phyloP scores from a whole-genome alignment of 2,888 invertebrate genomes.

The Mythimna loreyi region DNA sequence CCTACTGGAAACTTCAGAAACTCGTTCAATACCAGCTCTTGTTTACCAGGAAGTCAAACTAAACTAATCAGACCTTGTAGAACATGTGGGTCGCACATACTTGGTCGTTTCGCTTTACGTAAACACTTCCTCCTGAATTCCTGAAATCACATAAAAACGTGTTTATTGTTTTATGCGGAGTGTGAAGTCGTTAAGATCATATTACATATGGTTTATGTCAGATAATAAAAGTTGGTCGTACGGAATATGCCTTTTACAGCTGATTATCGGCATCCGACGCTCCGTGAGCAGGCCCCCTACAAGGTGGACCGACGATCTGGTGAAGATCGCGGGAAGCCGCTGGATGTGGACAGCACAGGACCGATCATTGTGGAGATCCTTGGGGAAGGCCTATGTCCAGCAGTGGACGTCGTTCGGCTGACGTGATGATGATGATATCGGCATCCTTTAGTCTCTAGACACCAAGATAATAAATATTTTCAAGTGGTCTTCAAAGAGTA shows the following conservation, averaged over 20 bases:
- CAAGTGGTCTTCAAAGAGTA: no score
- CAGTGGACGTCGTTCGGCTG: no score
- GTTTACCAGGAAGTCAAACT: slow-evolving; percentile 28
- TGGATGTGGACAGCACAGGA: no score
- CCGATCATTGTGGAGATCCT: no score
- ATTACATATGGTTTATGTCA: slow-evolving; percentile 43
- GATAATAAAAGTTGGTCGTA: slow-evolving; percentile 21
- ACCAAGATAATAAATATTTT: no score
- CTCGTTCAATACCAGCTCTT: not conserved
- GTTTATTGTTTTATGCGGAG: slow-evolving; percentile 49
- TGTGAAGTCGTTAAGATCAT: slow-evolving; percentile 24
- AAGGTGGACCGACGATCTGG: no score
- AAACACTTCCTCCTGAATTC: slow-evolving; percentile 39
- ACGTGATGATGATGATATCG: no score
- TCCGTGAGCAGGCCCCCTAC: no score
- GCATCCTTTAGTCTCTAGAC: not conserved
- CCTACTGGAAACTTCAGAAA: not conserved
- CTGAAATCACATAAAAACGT: slow-evolving; percentile 27
- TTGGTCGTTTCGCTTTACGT: slow-evolving; percentile 16
- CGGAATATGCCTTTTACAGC: slow-evolving; percentile 19
- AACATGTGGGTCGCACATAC: slow-evolving; percentile 39
- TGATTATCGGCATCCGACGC: slow-evolving; percentile 6
- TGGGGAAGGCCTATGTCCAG: no score
- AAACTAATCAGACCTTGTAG: slow-evolving; percentile 21
- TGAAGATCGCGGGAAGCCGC: no score